Base-by-base conservation (phyloP, 2,888 invertebrate genomes). In the Sisyra terminalis region DNA sequence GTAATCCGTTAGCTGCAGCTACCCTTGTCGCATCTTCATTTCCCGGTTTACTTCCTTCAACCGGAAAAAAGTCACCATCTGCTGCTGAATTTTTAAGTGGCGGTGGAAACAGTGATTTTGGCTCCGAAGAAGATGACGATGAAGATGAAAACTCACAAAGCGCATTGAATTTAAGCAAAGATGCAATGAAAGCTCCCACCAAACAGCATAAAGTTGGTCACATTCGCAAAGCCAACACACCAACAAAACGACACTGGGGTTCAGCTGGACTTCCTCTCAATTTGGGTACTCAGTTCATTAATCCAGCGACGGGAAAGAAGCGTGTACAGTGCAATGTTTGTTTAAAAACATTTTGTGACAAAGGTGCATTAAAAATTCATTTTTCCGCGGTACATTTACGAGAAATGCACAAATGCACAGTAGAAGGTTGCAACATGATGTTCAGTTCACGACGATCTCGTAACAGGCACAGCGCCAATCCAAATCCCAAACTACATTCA, bases 371-470 rank as follows among this genome's bases (percentile, higher is more conserved):
- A 16, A 98, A 98, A 66, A 99, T 98, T 6, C 98, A 98, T 61
- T 97, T 96, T 59, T 94, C 94, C 40, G 98, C 98, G 0, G 98
- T 99, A 8, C 98, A 98, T 60, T 66, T 97, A 46, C 78, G 96
- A 32, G 98, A 99, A 68, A 98, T 98, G 97, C 98, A 99, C 64
- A 92, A 92, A 64, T 98, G 98, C 60, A 96, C 97, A 0, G 94
- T 98, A 1, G 90, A 90, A 58, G 96, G 96, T 1, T 97, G 97
- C 65, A 94, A 89, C 60, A 96, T 96, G 92, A 94, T 94, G 92
- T 97, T 97, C 59, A 96, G 94, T 60, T 96, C 94, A 9, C 71
- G 97, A 49, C 71, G 97, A 50, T 93, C 93, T 17, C 72, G 97
- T 41, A 97, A 97, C 57, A 74, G 97, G 2, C 97, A 97, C 63